phyloP scores from a whole-genome alignment of 2,797 vertebrate genomes.

The Triplophysa bombifrons region DNA sequence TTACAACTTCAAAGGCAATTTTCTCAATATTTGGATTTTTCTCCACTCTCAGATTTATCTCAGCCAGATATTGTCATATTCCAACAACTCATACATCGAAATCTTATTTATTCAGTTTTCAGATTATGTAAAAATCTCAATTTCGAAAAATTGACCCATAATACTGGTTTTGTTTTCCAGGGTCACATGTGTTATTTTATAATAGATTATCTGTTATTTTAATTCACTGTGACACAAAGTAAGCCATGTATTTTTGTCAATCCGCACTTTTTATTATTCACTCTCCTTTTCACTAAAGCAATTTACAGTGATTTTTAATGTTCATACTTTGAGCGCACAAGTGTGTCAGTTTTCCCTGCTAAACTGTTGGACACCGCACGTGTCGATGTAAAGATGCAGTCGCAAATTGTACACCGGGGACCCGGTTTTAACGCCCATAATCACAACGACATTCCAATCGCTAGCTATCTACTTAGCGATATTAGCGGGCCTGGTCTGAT shows the following conservation, averaged over 20 bases:
- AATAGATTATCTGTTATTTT: background rate
- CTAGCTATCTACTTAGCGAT: slow-evolving; percentile 40
- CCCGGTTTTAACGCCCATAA: slow-evolving; percentile 25
- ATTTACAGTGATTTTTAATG: slow-evolving; percentile 4
- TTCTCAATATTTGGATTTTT: no score
- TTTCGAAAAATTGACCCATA: no score
- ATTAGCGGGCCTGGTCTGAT: slow-evolving; percentile 43
- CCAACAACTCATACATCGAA: no score
- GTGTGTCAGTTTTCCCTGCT: slow-evolving; percentile 31
- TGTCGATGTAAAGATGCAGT: slow-evolving; percentile 32
- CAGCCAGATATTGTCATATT: no score
- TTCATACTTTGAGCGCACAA: slow-evolving; percentile 24
- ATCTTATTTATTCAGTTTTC: no score
- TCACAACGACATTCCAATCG: slow-evolving; percentile 37
- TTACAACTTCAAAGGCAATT: no score
- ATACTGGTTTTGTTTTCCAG: no score
- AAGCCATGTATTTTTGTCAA: background rate
- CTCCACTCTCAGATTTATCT: no score
- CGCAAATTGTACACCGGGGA: slow-evolving; percentile 32
- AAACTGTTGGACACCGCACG: slow-evolving; percentile 32
- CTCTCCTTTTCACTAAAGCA: background rate
- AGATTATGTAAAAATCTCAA: no score
- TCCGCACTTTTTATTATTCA: background rate
- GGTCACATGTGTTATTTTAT: no score
- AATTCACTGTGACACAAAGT: background rate